Evolutionary conservation across 1,140 invertebrate genomes (phyloP).

Genomic region (Acyrthosiphon pisum): DNA sequence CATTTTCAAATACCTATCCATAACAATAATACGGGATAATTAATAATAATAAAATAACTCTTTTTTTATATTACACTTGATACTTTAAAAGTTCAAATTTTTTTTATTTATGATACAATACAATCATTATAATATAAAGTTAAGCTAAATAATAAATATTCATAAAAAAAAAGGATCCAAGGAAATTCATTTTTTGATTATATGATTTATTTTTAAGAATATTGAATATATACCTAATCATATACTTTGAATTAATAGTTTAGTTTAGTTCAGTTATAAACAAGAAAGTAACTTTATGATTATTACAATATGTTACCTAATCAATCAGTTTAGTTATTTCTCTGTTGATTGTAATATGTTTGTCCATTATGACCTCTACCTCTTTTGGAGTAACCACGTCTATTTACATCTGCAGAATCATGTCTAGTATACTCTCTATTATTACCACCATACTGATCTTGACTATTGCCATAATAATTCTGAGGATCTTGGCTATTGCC

Average conservation of each 20-base stretch:
- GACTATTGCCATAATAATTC: not conserved
- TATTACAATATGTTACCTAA: not conserved
- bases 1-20: no score
- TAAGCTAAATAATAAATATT: not conserved
- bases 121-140: not conserved
- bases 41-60: no score
- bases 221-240: not conserved
- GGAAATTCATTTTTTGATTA: not conserved
- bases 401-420: not conserved
- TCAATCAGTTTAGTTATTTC: conserved; percentile 32
- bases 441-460: conserved; percentile 32
- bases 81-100: not conserved
- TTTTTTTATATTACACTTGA: not conserved
- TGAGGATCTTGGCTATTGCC: conserved; percentile 19
- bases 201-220: not conserved
- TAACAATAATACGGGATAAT: no score
- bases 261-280: not conserved
- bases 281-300: not conserved
- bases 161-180: not conserved
- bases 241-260: not conserved
- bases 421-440: not conserved
- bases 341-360: conserved; percentile 49
- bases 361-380: conserved; percentile 54
- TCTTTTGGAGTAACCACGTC: conserved; percentile 41
- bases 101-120: not conserved